Evolutionary conservation across 92 coral and sea anemone species (phyloP).

Genomic region (Epizoanthus scotinus): DNA sequence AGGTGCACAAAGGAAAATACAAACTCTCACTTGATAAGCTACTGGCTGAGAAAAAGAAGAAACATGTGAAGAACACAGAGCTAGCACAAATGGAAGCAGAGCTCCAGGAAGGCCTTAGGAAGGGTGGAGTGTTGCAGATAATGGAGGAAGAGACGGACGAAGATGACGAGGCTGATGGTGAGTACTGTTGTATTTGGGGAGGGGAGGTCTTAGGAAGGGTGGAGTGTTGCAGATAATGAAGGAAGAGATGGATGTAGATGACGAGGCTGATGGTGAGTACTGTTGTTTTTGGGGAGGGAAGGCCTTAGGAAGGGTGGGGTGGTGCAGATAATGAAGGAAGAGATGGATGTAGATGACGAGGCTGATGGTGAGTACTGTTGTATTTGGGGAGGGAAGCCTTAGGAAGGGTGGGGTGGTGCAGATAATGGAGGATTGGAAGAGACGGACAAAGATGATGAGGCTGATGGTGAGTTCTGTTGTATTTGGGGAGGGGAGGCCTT

Average conservation of each 20-base stretch:
- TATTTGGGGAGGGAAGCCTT: not conserved
- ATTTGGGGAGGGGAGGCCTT: not conserved
- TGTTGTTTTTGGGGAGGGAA: no score
- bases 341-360: slow-evolving; percentile 64
- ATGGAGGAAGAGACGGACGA: slow-evolving; percentile 58
- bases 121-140: slow-evolving; percentile 66
- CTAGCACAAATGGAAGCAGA: slow-evolving; percentile 74
- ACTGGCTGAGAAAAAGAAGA: slow-evolving; percentile 68
- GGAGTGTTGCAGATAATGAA: slow-evolving; percentile 53
- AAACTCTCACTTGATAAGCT: slow-evolving; percentile 73
- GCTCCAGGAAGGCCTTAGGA: slow-evolving; percentile 67
- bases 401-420: slow-evolving; percentile 66
- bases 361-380: slow-evolving; percentile 57
- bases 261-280: slow-evolving; percentile 66
- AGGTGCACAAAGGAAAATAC: slow-evolving; percentile 39
- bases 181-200: not conserved
- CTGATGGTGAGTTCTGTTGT: slow-evolving; percentile 56
- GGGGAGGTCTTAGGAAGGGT: slow-evolving; percentile 52
- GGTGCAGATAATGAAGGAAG: slow-evolving; percentile 49
- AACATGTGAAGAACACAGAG: slow-evolving; percentile 53
- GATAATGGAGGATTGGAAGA: slow-evolving; percentile 55
- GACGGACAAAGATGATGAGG: slow-evolving; percentile 62
- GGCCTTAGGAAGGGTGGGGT: slow-evolving; percentile 67
- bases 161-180: slow-evolving; percentile 74
- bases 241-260: slow-evolving; percentile 66